Base-by-base conservation (phyloP, 2,888 invertebrate genomes). In the Mythimna ferrago region DNA sequence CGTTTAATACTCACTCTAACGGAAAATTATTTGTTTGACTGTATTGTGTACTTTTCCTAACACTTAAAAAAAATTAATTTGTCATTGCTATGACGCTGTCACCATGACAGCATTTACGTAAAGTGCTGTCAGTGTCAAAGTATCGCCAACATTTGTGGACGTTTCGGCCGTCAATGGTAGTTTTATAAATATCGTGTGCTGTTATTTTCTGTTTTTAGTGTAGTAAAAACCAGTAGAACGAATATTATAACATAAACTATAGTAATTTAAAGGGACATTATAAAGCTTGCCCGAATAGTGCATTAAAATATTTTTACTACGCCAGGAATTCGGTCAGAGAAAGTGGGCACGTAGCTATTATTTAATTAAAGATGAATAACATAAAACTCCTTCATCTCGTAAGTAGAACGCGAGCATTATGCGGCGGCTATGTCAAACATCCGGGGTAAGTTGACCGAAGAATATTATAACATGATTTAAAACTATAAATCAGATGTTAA, bases 321-420 rank as follows among this genome's bases (percentile, higher is more conserved):
- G 16, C 19, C 32, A 67, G 11, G 69, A 91, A 89, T 86, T 90
- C 88, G 88, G 88, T 89, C 89, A 90, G 91, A 88, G 91, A 92
- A 93, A 93, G 92, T 88, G 76, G 58, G 78, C 71, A 71, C 82
- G 70, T 78, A 73, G 80, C 81, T 71, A 74, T 56, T 68, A 76
- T 75, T 77, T 76, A 76, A 48, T 62, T 68, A 65, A 90, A 86
- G 68, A 93, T 92, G 92, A 92, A 90, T 87, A 86, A 82, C 65
- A 85, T 89, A 69, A 87, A 83, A 78, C 84, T 92, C 76, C 67
- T 89, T 68, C 84, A 89, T 60, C 68, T 90, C 73, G 19, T 90
- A 32, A 85, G 77, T 80, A 89, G 81, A 84, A 84, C 86, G n/a
- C 87, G 82, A 58, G 84, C 86, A 48, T 66, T 89, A 54, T 78